Percentiles rank a stretch among this genome's conserved stretches.
Evolutionary conservation across 2,888 invertebrate species (phyloP).

Genomic region (Sclerodermus sp.): DNA sequence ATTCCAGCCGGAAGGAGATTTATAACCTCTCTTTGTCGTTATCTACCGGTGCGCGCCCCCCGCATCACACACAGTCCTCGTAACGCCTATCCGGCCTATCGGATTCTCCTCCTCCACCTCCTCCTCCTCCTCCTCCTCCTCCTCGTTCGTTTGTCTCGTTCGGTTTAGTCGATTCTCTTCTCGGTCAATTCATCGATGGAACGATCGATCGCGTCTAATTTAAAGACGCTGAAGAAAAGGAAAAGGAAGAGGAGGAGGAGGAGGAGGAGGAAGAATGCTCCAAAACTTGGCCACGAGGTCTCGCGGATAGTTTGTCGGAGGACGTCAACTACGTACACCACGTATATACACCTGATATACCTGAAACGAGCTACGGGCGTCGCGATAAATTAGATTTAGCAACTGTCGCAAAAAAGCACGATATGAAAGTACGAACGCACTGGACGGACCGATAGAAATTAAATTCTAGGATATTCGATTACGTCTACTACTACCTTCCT

Average conservation of each 20-base stretch:
- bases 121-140: conserved; percentile 7
- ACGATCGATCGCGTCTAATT: conserved; percentile 25
- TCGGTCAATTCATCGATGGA: too few relatives aligned
- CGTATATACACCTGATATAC: too few relatives aligned
- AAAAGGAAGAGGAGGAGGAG: too few relatives aligned
- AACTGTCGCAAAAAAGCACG: conserved; percentile 54
- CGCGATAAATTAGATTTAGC: conserved; percentile 54
- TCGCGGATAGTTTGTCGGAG: too few relatives aligned
- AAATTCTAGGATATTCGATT: conserved; percentile 58
- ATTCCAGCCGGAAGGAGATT: conserved; percentile 54
- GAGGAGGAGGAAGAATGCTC: too few relatives aligned
- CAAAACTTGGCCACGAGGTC: too few relatives aligned
- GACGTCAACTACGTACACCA: too few relatives aligned
- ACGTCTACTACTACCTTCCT: conserved; percentile 37
- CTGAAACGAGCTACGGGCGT: conserved; percentile 18
- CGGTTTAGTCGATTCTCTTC: too few relatives aligned
- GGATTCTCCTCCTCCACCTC: conserved; percentile 14
- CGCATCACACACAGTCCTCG: conserved; percentile 17
- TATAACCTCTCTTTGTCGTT: conserved; percentile 53
- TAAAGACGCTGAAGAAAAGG: too few relatives aligned
- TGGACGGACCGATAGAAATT: conserved; percentile 52
- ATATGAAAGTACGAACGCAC: conserved; percentile 53
- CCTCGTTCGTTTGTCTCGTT: conserved; percentile 12
- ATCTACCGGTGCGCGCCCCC: conserved; percentile 43
- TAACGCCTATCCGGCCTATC: conserved; percentile 1